Evolutionary conservation across 2,888 invertebrate genomes (phyloP).

Genomic region (Pyrrhosoma nymphula): DNA sequence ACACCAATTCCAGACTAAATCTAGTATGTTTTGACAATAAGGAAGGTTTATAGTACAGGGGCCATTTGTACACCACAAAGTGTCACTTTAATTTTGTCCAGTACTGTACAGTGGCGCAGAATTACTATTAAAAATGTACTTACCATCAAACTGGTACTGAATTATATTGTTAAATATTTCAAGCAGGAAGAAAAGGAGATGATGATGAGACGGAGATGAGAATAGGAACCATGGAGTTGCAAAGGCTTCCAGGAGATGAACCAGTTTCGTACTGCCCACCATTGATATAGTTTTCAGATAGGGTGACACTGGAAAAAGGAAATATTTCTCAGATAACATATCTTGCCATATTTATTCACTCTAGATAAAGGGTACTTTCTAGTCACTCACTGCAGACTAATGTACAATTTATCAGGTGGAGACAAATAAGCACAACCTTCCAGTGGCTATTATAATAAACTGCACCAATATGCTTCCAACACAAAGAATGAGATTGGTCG

Average conservation of each 20-base stretch:
- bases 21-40: too few species aligned
- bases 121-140: slow-evolving; percentile 73
- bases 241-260: slow-evolving; percentile 98
- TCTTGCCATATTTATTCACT: background rate
- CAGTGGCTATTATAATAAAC: too few species aligned
- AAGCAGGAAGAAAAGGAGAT: slow-evolving; percentile 97
- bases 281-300: slow-evolving; percentile 99
- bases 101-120: too few species aligned
- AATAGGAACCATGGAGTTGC: slow-evolving; percentile 99
- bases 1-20: too few species aligned
- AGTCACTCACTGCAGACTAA: too few species aligned
- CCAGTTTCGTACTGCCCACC: slow-evolving; percentile 98
- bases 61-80: too few species aligned
- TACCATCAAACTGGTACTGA: slow-evolving; percentile 98
- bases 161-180: slow-evolving; percentile 99
- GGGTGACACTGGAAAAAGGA: slow-evolving; percentile 89
- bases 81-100: too few species aligned
- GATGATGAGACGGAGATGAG: slow-evolving; percentile 97
- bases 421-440: too few species aligned
- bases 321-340: background rate
- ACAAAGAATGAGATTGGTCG: too few species aligned
- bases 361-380: background rate
- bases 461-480: too few species aligned
- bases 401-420: too few species aligned
- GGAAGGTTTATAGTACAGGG: too few species aligned